Conservation (phyloP, 2,797 vertebrate species). For the Gambusia yucatana region DNA sequence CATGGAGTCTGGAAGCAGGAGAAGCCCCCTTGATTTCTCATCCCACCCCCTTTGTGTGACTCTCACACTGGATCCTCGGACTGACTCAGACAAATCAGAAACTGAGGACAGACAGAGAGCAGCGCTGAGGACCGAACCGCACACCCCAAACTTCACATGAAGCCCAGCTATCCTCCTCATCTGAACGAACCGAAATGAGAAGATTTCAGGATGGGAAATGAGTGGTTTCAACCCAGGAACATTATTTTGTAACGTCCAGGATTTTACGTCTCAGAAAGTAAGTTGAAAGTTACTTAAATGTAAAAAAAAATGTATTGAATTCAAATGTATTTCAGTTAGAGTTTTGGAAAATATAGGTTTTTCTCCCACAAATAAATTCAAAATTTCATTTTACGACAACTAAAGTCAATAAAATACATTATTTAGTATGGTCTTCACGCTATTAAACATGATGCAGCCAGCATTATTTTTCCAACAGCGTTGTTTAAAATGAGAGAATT, state of each 20-base stretch:
- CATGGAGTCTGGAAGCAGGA: constrained; percentile 31
- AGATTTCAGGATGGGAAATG: constrained; percentile 57
- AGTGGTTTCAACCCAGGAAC: constrained; percentile 48
- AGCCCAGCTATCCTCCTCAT: constrained; percentile 16
- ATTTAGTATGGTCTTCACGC: not conserved
- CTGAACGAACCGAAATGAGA: constrained; percentile 5
- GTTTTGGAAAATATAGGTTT: not conserved
- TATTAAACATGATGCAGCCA: not conserved
- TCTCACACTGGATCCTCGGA: constrained; percentile 39
- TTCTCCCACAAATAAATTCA: not conserved
- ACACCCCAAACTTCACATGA: constrained; percentile 39
- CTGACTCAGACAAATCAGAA: constrained; percentile 57
- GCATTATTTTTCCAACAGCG: not conserved
- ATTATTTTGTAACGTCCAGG: constrained; percentile 35
- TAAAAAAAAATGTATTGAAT: not conserved
- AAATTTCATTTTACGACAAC: not conserved
- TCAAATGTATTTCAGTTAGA: not conserved
- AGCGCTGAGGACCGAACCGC: constrained; percentile 25
- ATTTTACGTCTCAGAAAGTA: constrained; percentile 55
- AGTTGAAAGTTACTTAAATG: constrained; percentile 23
- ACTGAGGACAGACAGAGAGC: constrained; percentile 38
- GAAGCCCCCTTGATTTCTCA: constrained; percentile 46
- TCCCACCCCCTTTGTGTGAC: constrained; percentile 53
- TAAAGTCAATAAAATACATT: not conserved
- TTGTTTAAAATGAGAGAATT: not conserved